Evolutionary conservation across 2,113 vertebrate genomes (phyloP).

Genomic region (Lophotis ruficrista): DNA sequence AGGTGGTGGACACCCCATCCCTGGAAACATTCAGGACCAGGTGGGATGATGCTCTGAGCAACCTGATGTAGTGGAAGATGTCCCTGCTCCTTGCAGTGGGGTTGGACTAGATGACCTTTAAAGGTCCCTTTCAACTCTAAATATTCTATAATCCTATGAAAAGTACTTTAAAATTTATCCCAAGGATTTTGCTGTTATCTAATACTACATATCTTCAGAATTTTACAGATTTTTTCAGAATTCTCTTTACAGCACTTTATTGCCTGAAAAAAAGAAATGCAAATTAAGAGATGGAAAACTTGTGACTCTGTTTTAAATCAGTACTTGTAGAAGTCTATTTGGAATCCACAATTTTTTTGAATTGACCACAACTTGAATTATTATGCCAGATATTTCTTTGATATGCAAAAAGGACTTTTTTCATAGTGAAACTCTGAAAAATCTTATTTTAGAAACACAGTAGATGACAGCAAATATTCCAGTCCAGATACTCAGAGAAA

Average conservation of each 20-base stretch:
- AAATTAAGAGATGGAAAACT: neutral
- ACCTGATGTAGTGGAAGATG: too few species aligned
- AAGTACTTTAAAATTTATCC: neutral
- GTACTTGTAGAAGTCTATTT: neutral
- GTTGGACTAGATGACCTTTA: too few species aligned
- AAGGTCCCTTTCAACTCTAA: too few species aligned
- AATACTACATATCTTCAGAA: neutral
- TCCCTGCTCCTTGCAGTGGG: too few species aligned
- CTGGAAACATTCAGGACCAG: too few species aligned
- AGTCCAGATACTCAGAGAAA: neutral
- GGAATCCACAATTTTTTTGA: neutral
- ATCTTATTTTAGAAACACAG: neutral
- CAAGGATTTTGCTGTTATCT: neutral
- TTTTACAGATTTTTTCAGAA: neutral
- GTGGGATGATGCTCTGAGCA: too few species aligned
- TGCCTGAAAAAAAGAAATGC: neutral
- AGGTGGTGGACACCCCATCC: too few species aligned
- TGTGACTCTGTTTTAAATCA: neutral
- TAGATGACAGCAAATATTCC: neutral
- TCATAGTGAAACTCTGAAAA: neutral
- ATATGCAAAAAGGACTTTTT: neutral
- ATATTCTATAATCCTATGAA: too few species aligned
- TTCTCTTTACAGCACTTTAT: neutral
- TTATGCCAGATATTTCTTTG: neutral
- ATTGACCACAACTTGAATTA: neutral